Evolutionary conservation across 2,888 invertebrate species (phyloP).

Genomic region (Deroplatys truncata): DNA sequence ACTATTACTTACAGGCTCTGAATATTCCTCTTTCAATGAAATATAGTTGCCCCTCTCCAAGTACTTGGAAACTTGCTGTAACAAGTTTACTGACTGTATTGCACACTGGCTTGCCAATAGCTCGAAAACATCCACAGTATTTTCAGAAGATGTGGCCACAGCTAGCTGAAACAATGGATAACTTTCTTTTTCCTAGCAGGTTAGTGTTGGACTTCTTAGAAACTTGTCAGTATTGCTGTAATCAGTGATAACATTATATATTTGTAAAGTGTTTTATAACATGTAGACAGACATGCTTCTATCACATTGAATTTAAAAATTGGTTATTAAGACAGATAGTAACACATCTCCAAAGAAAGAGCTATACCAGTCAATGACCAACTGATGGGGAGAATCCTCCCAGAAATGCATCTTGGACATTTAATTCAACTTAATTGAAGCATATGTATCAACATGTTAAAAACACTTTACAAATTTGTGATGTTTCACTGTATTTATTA

Average conservation of each 20-base stretch:
- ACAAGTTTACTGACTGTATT: constrained; percentile 72
- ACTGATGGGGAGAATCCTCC: too few relatives aligned
- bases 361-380: too few relatives aligned
- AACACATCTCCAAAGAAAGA: too few relatives aligned
- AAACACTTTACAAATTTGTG: too few relatives aligned
- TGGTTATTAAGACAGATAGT: too few relatives aligned
- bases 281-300: too few relatives aligned
- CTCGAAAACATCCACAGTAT: constrained; percentile 67
- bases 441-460: too few relatives aligned
- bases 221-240: neutral
- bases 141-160: constrained; percentile 82
- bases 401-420: too few relatives aligned
- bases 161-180: constrained; percentile 79
- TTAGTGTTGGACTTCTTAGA: constrained; percentile 40
- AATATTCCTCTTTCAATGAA: constrained; percentile 72
- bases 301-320: too few relatives aligned
- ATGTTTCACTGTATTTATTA: too few relatives aligned
- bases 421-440: too few relatives aligned
- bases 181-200: constrained; percentile 86
- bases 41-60: constrained; percentile 73
- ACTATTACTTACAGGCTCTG: constrained; percentile 53
- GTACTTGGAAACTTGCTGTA: constrained; percentile 80
- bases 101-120: constrained; percentile 81
- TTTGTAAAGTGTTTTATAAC: neutral
- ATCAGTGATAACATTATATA: neutral